Base-by-base conservation (phyloP, 2,888 invertebrate genomes). In the Ceramica pisi region DNA sequence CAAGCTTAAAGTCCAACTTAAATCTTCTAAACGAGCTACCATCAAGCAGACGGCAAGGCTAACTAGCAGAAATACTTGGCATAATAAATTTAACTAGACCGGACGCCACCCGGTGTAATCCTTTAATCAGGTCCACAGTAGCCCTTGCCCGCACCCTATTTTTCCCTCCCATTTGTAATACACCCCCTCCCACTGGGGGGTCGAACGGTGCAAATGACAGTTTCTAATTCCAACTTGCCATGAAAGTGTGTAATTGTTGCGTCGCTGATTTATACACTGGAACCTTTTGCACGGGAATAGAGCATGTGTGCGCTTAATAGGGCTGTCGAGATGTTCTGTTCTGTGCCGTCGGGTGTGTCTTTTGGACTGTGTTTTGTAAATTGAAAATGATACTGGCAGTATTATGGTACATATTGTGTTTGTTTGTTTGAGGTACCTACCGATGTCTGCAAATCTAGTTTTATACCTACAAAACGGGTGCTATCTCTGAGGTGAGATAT, bases 141-240 rank as follows among this genome's bases (percentile, higher is more conserved):
- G 93, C 95, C 95, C 94, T 94, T 94, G 91, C 94, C 93, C 90
- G 92, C 94, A 93, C 95, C 95, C 95, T 93, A 93, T 95, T 95
- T 94, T 94, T 94, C 93, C 94, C 94, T 90, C 93, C 94, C 92
- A 90, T 89, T 89, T 88, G 88, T 89, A 88, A 80, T 80, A 81
- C 80, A 82, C 86, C 86, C 88, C 81, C 84, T 78, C 88, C 75
- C 78, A 80, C 80, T 81, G 66, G 63, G 85, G 85, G 91, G 94
- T 92, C 92, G 93, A 94, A 95, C 93, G 95, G 94, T 96, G 96
- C 96, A 96, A 96, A 96, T 96, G 96, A 96, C 96, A 96, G 96
- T 96, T 96, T 96, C 96, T 96, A 96, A 96, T 96, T 96, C 96
- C 94, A 95, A 95, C 94, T 96, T 95, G 96, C 95, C 96, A 96